These are phyloP conservation scores for Parasteatoda tepidariorum DNA, from an alignment of 1,140 invertebrate genomes.

Conservation along the genomic window DNA sequence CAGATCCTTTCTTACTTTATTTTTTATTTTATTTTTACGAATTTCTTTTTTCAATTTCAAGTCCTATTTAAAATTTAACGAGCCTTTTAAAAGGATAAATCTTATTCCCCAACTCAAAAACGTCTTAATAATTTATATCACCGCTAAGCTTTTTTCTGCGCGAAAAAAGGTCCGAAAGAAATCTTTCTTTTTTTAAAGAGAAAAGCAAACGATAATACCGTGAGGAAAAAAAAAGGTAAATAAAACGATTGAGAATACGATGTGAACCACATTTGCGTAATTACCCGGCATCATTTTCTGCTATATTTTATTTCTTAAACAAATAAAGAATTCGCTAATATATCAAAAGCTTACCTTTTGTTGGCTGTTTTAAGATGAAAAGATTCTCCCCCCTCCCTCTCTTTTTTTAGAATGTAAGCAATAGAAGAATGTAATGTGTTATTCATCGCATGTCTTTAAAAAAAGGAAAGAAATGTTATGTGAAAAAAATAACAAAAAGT, in stretches of 20 bases:
- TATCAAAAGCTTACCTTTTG: conserved; percentile 14
- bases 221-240: background rate
- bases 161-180: background rate
- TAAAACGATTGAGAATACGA: background rate
- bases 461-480: no score
- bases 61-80: conserved; percentile 7
- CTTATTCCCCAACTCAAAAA: background rate
- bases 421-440: conserved; percentile 8
- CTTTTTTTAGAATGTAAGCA: background rate
- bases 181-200: no score
- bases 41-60: background rate
- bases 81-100: conserved; percentile 13
- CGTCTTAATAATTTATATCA: conserved; percentile 13
- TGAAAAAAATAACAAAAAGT: no score
- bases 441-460: background rate
- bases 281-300: background rate
- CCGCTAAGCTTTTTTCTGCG: background rate
- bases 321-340: conserved; percentile 13
- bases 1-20: background rate
- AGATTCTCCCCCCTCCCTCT: background rate
- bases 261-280: background rate
- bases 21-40: background rate
- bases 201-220: background rate
- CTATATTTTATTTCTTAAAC: background rate
- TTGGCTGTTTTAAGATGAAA: background rate